phyloP scores from a whole-genome alignment of 1,140 invertebrate species.

The Helicoverpa armigera region DNA sequence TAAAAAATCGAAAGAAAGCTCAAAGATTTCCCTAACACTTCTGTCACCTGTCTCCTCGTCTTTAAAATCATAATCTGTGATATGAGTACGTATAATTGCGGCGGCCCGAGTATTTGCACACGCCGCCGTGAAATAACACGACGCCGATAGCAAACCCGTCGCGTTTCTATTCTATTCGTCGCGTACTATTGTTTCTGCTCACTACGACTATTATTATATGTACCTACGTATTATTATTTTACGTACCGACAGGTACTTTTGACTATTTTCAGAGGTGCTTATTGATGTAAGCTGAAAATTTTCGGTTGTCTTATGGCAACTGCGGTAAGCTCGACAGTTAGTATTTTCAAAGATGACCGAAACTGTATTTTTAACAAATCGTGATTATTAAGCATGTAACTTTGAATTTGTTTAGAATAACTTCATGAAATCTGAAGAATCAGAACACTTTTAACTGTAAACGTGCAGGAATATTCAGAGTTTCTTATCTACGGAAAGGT shows the following conservation, averaged over 20 bases:
- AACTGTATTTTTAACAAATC: too few relatives aligned
- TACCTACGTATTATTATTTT: not conserved
- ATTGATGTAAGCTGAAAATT: not conserved
- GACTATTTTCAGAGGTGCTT: not conserved
- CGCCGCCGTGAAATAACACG: constrained; percentile 55
- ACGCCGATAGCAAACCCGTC: constrained; percentile 51
- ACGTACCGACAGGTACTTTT: not conserved
- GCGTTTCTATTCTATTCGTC: too few relatives aligned
- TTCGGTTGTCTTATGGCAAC: not conserved
- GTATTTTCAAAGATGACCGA: too few relatives aligned
- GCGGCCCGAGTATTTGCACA: constrained; percentile 52
- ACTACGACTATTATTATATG: constrained; percentile 31
- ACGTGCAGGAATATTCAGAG: too few relatives aligned
- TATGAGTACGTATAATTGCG: constrained; percentile 53
- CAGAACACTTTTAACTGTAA: too few relatives aligned
- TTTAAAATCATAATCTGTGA: constrained; percentile 4
- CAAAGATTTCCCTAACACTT: too few relatives aligned
- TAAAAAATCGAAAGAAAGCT: too few relatives aligned
- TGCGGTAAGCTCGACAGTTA: too few relatives aligned
- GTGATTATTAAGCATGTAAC: too few relatives aligned
- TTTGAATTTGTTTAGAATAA: too few relatives aligned
- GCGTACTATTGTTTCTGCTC: constrained; percentile 52
- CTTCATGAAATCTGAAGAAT: too few relatives aligned
- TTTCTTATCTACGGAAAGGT: too few relatives aligned
- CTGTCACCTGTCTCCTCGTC: not conserved